Conservation (phyloP, 2,797 vertebrate species). For the Myotis pilosus region DNA sequence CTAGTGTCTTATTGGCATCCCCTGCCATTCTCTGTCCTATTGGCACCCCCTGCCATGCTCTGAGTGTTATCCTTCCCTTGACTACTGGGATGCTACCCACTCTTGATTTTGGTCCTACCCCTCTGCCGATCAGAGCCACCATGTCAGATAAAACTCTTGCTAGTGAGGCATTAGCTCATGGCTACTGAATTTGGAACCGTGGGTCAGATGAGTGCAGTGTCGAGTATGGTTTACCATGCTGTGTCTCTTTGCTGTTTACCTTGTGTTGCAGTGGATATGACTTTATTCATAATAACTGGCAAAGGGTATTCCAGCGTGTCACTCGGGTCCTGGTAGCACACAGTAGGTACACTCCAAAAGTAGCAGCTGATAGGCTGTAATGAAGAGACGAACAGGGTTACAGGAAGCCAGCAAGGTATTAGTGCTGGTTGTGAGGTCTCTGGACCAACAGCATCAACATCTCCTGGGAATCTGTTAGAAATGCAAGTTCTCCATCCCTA, state of each 20-base stretch:
- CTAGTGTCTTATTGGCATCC: neutral
- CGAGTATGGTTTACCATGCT: neutral
- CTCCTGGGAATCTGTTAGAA: neutral
- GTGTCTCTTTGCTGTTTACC: neutral
- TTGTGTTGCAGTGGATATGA: neutral
- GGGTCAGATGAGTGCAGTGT: fast-evolving
- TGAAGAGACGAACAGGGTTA: neutral
- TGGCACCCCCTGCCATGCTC: neutral
- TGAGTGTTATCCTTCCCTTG: neutral
- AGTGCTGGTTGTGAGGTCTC: neutral
- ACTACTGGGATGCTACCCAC: too few species aligned
- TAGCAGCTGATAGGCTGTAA: neutral
- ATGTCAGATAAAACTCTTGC: neutral
- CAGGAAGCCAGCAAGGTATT: neutral
- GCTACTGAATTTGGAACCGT: fast-evolving
- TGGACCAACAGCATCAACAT: neutral
- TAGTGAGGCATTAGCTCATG: neutral
- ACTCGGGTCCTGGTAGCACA: neutral
- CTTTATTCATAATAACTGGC: neutral
- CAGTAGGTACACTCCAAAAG: neutral
- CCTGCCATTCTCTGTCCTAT: neutral
- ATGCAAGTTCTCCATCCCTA: neutral
- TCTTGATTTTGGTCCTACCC: neutral
- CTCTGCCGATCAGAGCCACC: neutral
- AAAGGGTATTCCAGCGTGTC: neutral